Base-by-base conservation (phyloP, 2,888 invertebrate species). In the Platycnemis pennipes region DNA sequence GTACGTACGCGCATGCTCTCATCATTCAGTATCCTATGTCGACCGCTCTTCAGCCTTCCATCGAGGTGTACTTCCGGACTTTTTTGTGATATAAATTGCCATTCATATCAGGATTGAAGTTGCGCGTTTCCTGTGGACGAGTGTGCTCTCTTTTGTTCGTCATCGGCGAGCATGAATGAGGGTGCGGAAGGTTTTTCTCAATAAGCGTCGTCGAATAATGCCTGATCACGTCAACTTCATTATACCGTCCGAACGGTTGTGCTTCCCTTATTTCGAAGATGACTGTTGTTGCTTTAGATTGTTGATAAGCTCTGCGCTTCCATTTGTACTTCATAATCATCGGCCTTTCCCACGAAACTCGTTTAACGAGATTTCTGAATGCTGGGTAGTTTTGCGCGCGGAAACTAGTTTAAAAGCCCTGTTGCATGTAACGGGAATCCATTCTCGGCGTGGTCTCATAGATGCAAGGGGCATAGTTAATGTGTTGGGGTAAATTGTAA, bases 101-200 rank as follows among this genome's bases (percentile, higher is more conserved):
- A 77, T 77, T 77, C 77, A 77, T 37, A 77, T 31, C 77, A 77
- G 77, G 77, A 77, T 31, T 37, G 37, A 77, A 31, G 77, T 77
- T 77, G 77, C 31, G 37, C 77, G 77, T 37, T 37, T 31, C 37
- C 8, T 37, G 37, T 11, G 77, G 77, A 37, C 13, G 26, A 77
- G 77, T 13, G 37, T 69, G 77, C 77, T 37, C 77, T 37, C 77
- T 77, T 13, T 11, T 11, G 77, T 8, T 31, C 31, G 77, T 16
- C 37, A 31, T 77, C 11, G 1, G 77, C 63, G 63, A 26, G 77
- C 37, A 37, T 77, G 77, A 77, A 77, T 77, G 37, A 37, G 77
- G 37, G 16, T 37, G 16, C 37, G 8, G 37, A 31, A 37, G 77
- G 31, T 77, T 77, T 77, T 77, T 77, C 77, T 77, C 77, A 77